Evolutionary conservation across 2,797 vertebrate species (phyloP), one percentile per base, ranked within the genome.

Genomic region (Macroramphosus scolopax): DNA sequence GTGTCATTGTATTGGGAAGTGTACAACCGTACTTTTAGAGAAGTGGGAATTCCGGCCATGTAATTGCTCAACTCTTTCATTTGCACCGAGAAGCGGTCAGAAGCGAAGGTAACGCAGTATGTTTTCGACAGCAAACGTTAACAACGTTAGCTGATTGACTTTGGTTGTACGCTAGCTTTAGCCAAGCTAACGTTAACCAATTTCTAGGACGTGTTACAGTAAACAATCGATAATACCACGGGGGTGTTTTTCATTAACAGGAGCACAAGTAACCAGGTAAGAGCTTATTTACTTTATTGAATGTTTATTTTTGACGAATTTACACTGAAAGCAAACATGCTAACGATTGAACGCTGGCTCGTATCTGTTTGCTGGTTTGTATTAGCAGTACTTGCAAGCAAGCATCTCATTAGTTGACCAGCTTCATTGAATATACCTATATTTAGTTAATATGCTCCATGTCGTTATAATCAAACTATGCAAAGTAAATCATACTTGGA

Each of bases 181-280:
- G 72, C 64, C 14, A 34, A 66, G 84, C 76, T 83, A 81, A 51
- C 61, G 26, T 72, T 75, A 84, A 78, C 82, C 45, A 61, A 66
- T 67, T 70, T 50, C 22, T 43, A 51, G 18, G 49, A 40, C 35
- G 41, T 25, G 17, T 51, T 61, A 16, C 26, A 9, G 13, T 30
- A 34, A 33, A 60, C 24, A 20, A 3, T 63, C 28, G 36, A 3
- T 29, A 20, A 17, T 41, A 39, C 6, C 9, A 31, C 10, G 26
- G 34, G 29, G 20, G 5, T 34, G 2, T 54, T 61, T 62, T 3
- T 22, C 1, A 11, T 1, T 10, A 14, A 39, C 4, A 43, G 29
- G 4, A 51, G 17, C 24, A 39, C 17, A 17, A n/a, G 16, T 4
- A 3, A 49, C 10, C 18, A 25, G 54, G 69, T 75, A 69, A 63